A percentile compares a stretch with the other conserved stretches of the same genome.
Conservation (phyloP, 2,113 vertebrate genomes). For the Perca schrenkii region DNA sequence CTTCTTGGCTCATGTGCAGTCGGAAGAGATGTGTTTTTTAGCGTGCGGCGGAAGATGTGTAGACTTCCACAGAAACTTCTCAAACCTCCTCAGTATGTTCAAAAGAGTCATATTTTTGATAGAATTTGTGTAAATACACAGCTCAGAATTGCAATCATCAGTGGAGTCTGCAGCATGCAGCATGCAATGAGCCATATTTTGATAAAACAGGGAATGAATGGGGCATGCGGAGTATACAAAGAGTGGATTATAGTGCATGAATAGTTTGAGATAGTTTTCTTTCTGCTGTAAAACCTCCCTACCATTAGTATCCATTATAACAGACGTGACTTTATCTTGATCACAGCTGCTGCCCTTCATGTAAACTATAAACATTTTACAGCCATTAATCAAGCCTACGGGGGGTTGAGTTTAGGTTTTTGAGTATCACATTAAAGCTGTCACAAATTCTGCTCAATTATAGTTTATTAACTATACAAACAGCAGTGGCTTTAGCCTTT, state of each 20-base stretch:
- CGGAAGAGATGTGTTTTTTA: too few species aligned
- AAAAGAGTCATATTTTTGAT: slow-evolving; percentile 22
- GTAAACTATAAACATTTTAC: slow-evolving; percentile 20
- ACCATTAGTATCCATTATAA: not conserved
- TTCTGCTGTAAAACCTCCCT: not conserved
- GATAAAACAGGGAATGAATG: not conserved
- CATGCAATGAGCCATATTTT: not conserved
- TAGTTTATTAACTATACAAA: slow-evolving; percentile 5
- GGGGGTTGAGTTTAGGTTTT: not conserved
- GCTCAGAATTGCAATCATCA: not conserved
- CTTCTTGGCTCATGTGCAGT: too few species aligned
- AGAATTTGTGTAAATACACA: slow-evolving; percentile 57
- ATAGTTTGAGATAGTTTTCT: not conserved
- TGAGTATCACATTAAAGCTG: slow-evolving; percentile 17
- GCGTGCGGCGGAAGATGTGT: too few species aligned
- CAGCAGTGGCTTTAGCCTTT: slow-evolving; percentile 22
- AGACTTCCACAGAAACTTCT: not conserved
- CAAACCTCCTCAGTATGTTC: not conserved
- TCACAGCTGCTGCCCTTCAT: slow-evolving; percentile 8
- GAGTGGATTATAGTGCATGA: not conserved
- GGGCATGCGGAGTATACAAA: not conserved
- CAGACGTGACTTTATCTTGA: not conserved
- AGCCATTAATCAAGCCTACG: not conserved
- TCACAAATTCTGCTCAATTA: not conserved
- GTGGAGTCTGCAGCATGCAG: not conserved